These are phyloP conservation scores for Hypolimnas misippus DNA, from an alignment of 2,888 invertebrate species.

Conservation along the genomic window DNA sequence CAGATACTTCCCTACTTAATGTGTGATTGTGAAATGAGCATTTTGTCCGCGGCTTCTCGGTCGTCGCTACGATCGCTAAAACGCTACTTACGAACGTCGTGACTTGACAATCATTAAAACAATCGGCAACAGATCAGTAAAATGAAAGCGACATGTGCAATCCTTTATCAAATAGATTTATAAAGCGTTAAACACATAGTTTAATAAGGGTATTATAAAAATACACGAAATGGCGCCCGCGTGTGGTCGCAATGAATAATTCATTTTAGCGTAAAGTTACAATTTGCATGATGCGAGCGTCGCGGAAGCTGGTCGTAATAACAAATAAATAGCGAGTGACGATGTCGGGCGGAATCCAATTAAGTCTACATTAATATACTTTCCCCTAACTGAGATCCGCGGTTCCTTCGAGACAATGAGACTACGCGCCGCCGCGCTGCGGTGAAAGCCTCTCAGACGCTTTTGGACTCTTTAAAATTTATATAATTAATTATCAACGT, in stretches of 20 bases:
- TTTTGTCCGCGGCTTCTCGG: no score
- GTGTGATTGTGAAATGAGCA: conserved; percentile 10
- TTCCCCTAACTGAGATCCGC: conserved; percentile 1
- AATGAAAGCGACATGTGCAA: conserved; percentile 10
- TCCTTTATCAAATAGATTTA: neutral
- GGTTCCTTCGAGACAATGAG: neutral
- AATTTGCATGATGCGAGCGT: neutral
- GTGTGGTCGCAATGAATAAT: neutral
- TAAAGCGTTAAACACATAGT: neutral
- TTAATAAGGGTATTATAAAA: neutral
- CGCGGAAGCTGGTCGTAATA: neutral
- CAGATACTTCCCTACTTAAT: conserved; percentile 15
- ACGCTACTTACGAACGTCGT: neutral
- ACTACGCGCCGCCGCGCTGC: neutral
- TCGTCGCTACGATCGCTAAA: neutral
- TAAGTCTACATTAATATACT: conserved; percentile 5
- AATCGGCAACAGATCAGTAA: no score
- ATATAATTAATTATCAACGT: neutral
- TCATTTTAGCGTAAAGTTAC: neutral
- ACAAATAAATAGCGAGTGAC: neutral
- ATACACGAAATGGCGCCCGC: neutral
- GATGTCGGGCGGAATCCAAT: neutral
- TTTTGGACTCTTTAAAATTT: neutral
- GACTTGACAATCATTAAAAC: neutral
- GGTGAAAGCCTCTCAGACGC: neutral